Base-by-base conservation (phyloP, 2,888 invertebrate species). In the Tetheella fluctuosa region DNA sequence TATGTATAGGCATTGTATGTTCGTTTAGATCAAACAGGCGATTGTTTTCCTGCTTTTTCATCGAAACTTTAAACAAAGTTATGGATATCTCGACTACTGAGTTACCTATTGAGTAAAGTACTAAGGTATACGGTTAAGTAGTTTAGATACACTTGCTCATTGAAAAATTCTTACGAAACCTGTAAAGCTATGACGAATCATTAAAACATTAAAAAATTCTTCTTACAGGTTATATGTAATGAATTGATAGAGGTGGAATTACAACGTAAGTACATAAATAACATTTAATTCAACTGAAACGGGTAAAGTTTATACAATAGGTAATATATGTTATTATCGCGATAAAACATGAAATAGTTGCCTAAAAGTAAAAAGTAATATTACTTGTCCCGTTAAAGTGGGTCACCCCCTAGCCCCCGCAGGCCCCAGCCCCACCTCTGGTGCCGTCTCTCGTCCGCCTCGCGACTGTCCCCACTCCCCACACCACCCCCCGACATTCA, bases 311-410 rank as follows among this genome's bases (percentile, higher is more conserved):
- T 77, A 74, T 81, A 76, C 74, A 81, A 81, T 74, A 73, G 67
- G 53, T 79, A 74, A 81, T 86, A 83, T 83, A 86, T 88, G 84
- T 89, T 90, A 90, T 90, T 86, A 91, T 90, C 85, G 83, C 86
- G 87, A 89, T 91, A 91, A 90, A 92, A 92, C 89, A 86, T 91
- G 90, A 91, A 92, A 92, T 93, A 93, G 92, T 92, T 93, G 92
- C 92, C 92, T 91, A 92, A 93, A 92, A 92, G 92, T 93, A 93
- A 91, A 93, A 93, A 93, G 93, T 93, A 93, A 93, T 93, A 93
- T 93, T 92, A 92, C 93, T 92, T 92, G 92, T 93, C 90, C 92
- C 89, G 92, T 89, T 92, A 92, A 93, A 93, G 92, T 93, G 92
- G 93, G 93, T 93, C 92, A 93, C 92, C 92, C 89, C 89, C 85